Evolutionary conservation across 2,797 vertebrate species (phyloP).

Genomic region (Protonibea diacanthus): DNA sequence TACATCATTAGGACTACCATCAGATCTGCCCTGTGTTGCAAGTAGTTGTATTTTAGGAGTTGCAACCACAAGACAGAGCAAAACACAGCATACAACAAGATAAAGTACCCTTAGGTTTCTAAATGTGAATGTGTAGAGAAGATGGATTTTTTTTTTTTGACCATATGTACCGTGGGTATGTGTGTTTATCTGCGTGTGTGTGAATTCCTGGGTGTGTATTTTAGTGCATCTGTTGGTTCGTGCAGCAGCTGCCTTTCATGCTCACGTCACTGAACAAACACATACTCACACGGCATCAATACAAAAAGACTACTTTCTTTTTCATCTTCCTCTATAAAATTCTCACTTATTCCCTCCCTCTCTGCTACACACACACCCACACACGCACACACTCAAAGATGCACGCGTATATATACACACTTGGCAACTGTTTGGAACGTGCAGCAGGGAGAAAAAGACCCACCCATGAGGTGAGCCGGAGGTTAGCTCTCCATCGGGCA

Average conservation of each 20-base stretch:
- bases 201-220: slow-evolving; percentile 52
- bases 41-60: background rate
- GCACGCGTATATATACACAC: slow-evolving; percentile 30
- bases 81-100: background rate
- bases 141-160: slow-evolving; percentile 4
- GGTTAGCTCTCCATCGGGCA: slow-evolving; percentile 67
- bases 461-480: slow-evolving; percentile 78
- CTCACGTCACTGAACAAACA: slow-evolving; percentile 71
- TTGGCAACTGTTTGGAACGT: slow-evolving; percentile 70
- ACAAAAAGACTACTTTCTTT: slow-evolving; percentile 56
- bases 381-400: slow-evolving; percentile 21
- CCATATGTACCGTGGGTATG: background rate
- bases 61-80: background rate
- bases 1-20: background rate
- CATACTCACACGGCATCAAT: slow-evolving; percentile 59
- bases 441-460: slow-evolving; percentile 58
- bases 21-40: background rate
- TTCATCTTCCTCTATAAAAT: slow-evolving; percentile 44
- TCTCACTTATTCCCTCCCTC: background rate
- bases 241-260: slow-evolving; percentile 66
- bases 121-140: slow-evolving; percentile 2
- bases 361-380: slow-evolving; percentile 13
- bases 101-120: slow-evolving; percentile 3
- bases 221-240: slow-evolving; percentile 50
- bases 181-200: slow-evolving; percentile 4